phyloP scores from a whole-genome alignment of 2,888 invertebrate species.

The Erebia epiphron region DNA sequence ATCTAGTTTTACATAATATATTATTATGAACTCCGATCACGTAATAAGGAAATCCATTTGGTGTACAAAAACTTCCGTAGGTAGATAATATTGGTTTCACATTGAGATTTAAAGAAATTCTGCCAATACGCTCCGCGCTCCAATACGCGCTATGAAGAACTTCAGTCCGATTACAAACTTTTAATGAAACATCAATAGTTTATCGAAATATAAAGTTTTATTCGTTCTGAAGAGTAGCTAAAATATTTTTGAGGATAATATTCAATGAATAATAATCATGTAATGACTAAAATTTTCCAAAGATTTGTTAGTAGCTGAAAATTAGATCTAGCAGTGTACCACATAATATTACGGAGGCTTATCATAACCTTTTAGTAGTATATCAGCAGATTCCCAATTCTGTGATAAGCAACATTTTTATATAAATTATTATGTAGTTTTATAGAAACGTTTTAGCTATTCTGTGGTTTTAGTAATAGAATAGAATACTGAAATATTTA shows the following conservation, averaged over 20 bases:
- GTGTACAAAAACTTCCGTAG: constrained; percentile 29
- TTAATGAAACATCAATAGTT: constrained; percentile 65
- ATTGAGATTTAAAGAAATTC: constrained; percentile 61
- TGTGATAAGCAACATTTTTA: too few species aligned
- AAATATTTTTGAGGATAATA: not conserved
- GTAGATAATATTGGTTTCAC: constrained; percentile 42
- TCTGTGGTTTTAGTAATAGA: too few species aligned
- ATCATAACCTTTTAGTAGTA: too few species aligned
- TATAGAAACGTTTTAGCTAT: too few species aligned
- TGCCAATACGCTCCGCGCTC: constrained; percentile 55
- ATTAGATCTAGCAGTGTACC: too few species aligned
- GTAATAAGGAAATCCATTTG: constrained; percentile 12
- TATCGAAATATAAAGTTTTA: constrained; percentile 5
- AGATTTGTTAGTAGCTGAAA: too few species aligned
- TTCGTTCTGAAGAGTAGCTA: constrained; percentile 3
- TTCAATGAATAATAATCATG: not conserved
- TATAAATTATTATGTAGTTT: too few species aligned
- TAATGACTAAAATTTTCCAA: too few species aligned
- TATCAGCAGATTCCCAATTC: too few species aligned
- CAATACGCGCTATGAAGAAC: constrained; percentile 64
- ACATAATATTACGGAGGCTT: too few species aligned
- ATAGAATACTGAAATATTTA: too few species aligned
- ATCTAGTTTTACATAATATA: not conserved
- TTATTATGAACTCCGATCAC: constrained; percentile 2
- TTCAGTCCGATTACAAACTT: constrained; percentile 69